These are phyloP conservation scores for Erpetoichthys calabaricus DNA, from an alignment of 2,797 vertebrate genomes.

Conservation along the genomic window DNA sequence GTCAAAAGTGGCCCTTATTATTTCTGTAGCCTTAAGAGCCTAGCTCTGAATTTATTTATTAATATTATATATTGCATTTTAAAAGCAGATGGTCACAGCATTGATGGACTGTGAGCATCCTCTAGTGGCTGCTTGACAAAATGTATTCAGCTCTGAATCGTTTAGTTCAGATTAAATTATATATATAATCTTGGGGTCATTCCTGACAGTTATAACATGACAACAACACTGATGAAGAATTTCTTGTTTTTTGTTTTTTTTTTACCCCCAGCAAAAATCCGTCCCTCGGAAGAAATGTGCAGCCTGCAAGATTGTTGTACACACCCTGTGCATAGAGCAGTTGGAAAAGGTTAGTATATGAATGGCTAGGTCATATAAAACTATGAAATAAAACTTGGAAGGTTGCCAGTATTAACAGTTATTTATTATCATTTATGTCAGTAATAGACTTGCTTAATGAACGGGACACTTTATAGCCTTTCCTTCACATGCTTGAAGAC, in stretches of 20 bases:
- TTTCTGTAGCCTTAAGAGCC: no score
- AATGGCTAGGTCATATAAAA: neutral
- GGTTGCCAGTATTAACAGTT: no score
- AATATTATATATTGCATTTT: no score
- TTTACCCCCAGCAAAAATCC: conserved; percentile 75
- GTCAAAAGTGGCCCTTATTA: no score
- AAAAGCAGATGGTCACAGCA: neutral
- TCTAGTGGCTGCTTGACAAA: neutral
- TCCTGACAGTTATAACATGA: no score
- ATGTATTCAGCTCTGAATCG: neutral
- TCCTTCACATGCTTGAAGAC: no score
- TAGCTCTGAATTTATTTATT: no score
- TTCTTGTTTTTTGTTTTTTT: no score
- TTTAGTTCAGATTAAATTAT: no score
- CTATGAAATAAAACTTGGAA: neutral
- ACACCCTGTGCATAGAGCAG: conserved; percentile 78
- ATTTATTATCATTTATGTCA: neutral
- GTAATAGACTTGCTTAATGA: neutral
- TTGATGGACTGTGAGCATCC: neutral
- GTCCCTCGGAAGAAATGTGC: conserved; percentile 78
- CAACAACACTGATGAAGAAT: no score
- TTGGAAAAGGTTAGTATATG: conserved; percentile 71
- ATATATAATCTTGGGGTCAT: no score
- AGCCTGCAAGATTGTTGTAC: conserved; percentile 86
- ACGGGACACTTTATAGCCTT: no score